Base-by-base conservation (phyloP, 2,888 invertebrate genomes). In the Agrotis ipsilon region DNA sequence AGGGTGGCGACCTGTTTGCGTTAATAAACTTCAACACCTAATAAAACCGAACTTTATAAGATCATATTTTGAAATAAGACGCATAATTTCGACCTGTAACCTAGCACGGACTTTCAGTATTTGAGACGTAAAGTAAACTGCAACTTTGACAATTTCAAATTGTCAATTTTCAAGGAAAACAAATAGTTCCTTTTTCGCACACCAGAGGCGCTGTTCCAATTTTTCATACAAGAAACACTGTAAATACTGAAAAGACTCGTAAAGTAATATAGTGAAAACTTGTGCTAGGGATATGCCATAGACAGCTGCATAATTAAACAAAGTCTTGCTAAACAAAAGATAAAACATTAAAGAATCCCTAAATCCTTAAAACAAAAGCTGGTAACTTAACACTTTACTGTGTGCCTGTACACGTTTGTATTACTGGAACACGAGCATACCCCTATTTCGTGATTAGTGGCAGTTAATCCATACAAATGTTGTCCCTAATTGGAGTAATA, bases 401-500 rank as follows among this genome's bases (percentile, higher is more conserved):
- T 19, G n/a, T 49, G n/a, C 39, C 21, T 49, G 72, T 32, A 55
- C 58, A 16, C 18, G 32, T 46, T 48, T 39, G 59, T 55, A 67
- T 18, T 1, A 58, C 52, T 62, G 71, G 62, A 74, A 65, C 72
- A 66, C 43, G 54, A 78, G 69, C 65, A 70, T n/a, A 46, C 65
- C 72, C 74, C 71, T 55, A 39, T 55, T 69, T 70, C 83, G 82
- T 82, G 83, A 82, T 86, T 86, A 87, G 84, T 82, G 82, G 75
- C 72, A 78, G 81, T 81, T 87, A 83, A 86, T 84, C 84, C 85
- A 78, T 85, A 86, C 87, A 86, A 89, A 87, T 84, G 85, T 79
- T 82, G 85, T 82, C 88, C 86, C 83, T 88, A 89, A 87, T 89
- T 87, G 87, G 82, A 86, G 81, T 77, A 87, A 87, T 84, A 86